phyloP scores from a whole-genome alignment of 2,113 vertebrate genomes.

The Toxostoma redivivum region DNA sequence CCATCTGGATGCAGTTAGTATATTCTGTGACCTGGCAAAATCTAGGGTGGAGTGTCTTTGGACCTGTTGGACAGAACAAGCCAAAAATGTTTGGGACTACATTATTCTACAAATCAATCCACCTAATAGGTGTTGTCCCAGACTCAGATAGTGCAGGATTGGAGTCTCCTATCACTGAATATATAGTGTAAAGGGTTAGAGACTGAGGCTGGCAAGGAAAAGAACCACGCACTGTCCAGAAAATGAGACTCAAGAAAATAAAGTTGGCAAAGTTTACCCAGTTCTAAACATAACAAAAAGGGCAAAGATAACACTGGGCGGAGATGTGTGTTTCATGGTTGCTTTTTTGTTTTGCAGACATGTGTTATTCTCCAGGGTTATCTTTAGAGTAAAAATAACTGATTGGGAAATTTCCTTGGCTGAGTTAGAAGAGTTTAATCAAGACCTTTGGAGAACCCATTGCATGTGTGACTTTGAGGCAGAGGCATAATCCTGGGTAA shows the following conservation, averaged over 20 bases:
- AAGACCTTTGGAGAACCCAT: neutral
- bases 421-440: slow-evolving; percentile 8
- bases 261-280: neutral
- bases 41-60: neutral
- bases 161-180: neutral
- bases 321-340: neutral
- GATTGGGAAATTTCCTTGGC: slow-evolving; percentile 47
- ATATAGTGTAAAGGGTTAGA: neutral
- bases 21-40: neutral
- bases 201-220: neutral
- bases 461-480: neutral
- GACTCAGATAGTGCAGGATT: neutral
- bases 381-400: slow-evolving; percentile 32
- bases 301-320: slow-evolving; percentile 21
- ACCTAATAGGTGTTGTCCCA: neutral
- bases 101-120: neutral
- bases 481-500: neutral
- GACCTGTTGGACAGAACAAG: neutral
- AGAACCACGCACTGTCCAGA: neutral
- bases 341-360: slow-evolving; percentile 16
- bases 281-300: neutral
- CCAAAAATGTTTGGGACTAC: neutral
- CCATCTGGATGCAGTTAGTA: neutral
- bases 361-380: neutral
- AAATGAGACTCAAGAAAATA: neutral